Evolutionary conservation across 2,797 vertebrate genomes (phyloP).

Genomic region (Coluber constrictor): DNA sequence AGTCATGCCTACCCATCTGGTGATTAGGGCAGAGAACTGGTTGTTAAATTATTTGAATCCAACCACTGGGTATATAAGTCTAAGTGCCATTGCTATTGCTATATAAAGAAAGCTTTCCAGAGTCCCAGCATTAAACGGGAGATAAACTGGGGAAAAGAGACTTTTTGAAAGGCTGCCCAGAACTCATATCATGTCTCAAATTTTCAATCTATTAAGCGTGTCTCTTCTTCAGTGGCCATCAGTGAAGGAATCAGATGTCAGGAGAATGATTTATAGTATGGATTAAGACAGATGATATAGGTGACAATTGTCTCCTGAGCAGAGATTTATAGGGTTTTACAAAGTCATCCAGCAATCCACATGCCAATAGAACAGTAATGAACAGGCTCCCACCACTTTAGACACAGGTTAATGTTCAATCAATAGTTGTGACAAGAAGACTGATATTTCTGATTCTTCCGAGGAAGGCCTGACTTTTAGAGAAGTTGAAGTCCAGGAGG

Average conservation of each 20-base stretch:
- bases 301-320: not conserved
- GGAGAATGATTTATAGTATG: not conserved
- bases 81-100: not conserved
- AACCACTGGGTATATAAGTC: not conserved
- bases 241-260: not conserved
- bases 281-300: not conserved
- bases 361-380: slow-evolving; percentile 62
- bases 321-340: not conserved
- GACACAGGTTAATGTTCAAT: slow-evolving; percentile 58
- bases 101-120: not conserved
- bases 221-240: not conserved
- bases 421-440: slow-evolving; percentile 63
- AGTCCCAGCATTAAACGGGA: not conserved
- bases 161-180: not conserved
- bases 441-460: slow-evolving; percentile 38
- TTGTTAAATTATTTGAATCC: too few relatives aligned
- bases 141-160: not conserved
- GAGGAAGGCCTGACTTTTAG: slow-evolving; percentile 40
- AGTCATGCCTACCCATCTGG: too few relatives aligned
- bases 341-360: not conserved
- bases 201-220: not conserved
- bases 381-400: slow-evolving; percentile 57
- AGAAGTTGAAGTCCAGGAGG: slow-evolving; percentile 25
- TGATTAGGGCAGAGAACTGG: too few relatives aligned
- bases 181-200: not conserved